Conservation (phyloP, 2,888 invertebrate species). For the Stictocephala bisonia region DNA sequence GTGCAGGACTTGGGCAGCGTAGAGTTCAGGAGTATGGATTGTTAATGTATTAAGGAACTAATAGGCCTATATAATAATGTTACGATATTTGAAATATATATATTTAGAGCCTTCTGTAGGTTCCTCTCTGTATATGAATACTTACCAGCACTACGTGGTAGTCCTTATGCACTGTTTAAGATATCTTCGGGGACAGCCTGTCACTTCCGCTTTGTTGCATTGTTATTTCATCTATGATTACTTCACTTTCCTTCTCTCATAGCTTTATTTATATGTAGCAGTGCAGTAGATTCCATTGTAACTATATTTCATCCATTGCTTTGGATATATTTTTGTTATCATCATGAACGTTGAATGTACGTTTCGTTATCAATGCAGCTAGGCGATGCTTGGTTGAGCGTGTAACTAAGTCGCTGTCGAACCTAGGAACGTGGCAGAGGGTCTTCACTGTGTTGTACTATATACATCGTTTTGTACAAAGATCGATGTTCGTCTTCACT, state of each 20-base stretch:
- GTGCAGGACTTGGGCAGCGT: slow-evolving; percentile 1
- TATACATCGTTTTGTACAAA: slow-evolving; percentile 37
- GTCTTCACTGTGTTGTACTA: slow-evolving; percentile 11
- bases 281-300: too few species aligned
- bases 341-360: too few species aligned
- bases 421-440: too few species aligned
- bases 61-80: slow-evolving; percentile 35
- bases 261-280: too few species aligned
- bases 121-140: slow-evolving; percentile 12
- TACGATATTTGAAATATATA: slow-evolving; percentile 32
- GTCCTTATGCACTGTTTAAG: slow-evolving; percentile 24
- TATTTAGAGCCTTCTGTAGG: slow-evolving; percentile 43
- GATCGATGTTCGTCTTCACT: slow-evolving; percentile 30
- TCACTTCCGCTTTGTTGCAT: not conserved
- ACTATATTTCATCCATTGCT: too few species aligned
- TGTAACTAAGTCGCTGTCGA: too few species aligned
- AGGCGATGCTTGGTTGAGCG: too few species aligned
- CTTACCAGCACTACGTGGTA: slow-evolving; percentile 29
- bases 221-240: not conserved
- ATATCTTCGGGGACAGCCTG: not conserved
- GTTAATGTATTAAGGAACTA: not conserved
- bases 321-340: too few species aligned
- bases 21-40: too few species aligned
- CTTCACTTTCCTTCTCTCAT: too few species aligned
- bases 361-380: too few species aligned